Evolutionary conservation across 2,113 vertebrate genomes (phyloP), one percentile per base, ranked within the genome.

Genomic region (Actinemys pallida): DNA sequence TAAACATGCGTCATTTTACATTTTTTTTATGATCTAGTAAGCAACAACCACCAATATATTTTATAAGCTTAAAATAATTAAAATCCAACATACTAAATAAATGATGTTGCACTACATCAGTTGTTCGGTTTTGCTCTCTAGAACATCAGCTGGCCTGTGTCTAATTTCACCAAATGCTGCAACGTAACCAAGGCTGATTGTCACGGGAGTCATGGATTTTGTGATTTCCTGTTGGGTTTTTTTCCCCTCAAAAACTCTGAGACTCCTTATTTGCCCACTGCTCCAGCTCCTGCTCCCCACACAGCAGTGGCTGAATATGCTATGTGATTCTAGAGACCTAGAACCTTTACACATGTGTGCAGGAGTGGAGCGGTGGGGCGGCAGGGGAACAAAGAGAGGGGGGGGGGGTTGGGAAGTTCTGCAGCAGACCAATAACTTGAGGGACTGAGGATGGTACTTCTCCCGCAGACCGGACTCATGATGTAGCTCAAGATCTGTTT

Each of bases 331-430:
- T 27, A 45, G 16, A 42, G 11, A 54, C 81, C 56, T 47, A 11
- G 6, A 35, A 10, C 75, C 1, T 11, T 5, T 8, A 4, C 50
- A 27, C 39, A 29, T 2, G 14, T 0, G 0, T 62, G 49, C 35
- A 19, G 19, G 25, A 11, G 27, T 5, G 20, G 47, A 7, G 62
- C 57, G 35, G 52, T 39, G 53, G 13, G 31, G 57, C 20, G 1
- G 53, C 49, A 4, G 54, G 9, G 65, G 65, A 2, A 3, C 10
- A 17, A 8, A 19, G 35, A 24, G 2, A 69, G 62, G 20, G 4
- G n/a, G n/a, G 62, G 62, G 62, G 35, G 62, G 14, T 35, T 69
- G 31, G 31, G 3, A 69, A n/a, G 16, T 69, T 62, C 12, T 2
- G 22, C 3, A 1, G 42, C 72, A 76, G 72, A 76, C 13, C 8